Base-by-base conservation (phyloP, 2,888 invertebrate genomes). In the Rugalucina vietnamica region DNA sequence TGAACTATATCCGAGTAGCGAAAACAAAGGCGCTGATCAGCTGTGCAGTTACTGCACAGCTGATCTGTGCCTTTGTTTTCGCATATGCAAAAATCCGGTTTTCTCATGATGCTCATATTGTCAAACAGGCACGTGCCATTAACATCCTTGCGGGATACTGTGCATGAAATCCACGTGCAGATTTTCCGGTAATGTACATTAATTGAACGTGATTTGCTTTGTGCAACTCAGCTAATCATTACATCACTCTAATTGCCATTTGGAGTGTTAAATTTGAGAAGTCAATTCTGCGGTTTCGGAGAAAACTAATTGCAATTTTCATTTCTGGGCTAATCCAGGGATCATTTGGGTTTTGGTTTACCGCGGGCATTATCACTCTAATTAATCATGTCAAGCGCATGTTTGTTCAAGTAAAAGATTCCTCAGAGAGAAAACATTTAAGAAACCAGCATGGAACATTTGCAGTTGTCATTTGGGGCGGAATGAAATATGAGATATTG, bases 221-320 rank as follows among this genome's bases (percentile, higher is more conserved):
- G 65, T 65, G 65, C 65, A 65, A 29, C 65, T 65, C 65, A 18
- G 21, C 65, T 65, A 65, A 65, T 65, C 65, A 65, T 65, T 65
- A 65, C 65, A 65, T 65, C 65, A 65, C 65, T 34, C 65, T 65
- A 65, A 65, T 65, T 65, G 65, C 65, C 21, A 65, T 65, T 65
- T 65, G 24, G 65, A 65, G 65, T 65, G 65, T 65, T 65, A 65
- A 65, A 65, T 65, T 65, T 21, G 34, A 65, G 65, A 65, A 65
- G 65, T 65, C 65, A 65, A 65, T 65, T 12, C 65, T 65, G 65
- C 34, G 65, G 65, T 65, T 65, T 24, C 34, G 65, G 21, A 65
- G 65, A 34, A 65, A 65, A 65, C 65, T 65, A 65, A 65, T 65
- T 65, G 65, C 65, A 65, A 65, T 65, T 65, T 65, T 65, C 65